Evolutionary conservation across 64 coral and sea anemone species (phyloP).

Genomic region (Stichodactyla helianthus): DNA sequence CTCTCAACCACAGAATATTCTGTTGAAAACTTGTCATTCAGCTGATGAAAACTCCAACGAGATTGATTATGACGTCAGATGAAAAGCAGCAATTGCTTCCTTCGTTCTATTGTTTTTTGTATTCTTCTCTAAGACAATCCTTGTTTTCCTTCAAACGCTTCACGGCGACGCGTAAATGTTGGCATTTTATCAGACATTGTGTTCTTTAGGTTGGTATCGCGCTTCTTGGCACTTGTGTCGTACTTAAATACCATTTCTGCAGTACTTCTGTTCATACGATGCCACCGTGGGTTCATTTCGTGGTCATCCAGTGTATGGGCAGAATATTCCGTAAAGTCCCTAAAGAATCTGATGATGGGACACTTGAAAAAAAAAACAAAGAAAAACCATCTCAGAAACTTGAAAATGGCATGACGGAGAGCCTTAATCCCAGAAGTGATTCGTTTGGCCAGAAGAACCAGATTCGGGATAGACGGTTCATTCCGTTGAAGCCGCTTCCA

Average conservation of each 20-base stretch:
- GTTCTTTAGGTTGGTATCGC: conserved; percentile 72
- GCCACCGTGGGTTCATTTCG: conserved; percentile 74
- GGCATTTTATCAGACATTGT: not conserved
- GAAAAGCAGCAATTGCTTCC: no score
- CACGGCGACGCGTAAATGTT: no score
- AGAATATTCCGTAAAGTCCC: conserved; percentile 41
- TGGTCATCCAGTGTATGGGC: conserved; percentile 57
- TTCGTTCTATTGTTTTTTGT: no score
- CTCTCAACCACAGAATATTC: no score
- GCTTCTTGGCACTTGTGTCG: conserved; percentile 79
- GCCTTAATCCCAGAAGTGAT: not conserved
- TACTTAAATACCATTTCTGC: conserved; percentile 79
- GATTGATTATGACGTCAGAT: no score
- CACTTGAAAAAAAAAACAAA: conserved; percentile 22
- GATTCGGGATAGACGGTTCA: not conserved
- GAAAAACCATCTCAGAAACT: conserved; percentile 5
- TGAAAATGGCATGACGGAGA: conserved; percentile 42
- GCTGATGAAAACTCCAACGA: no score
- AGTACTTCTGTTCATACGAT: conserved; percentile 69
- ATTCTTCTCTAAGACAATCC: no score
- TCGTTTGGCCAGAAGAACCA: not conserved
- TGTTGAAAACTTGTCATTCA: no score
- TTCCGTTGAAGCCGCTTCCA: not conserved
- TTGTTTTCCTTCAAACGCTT: no score
- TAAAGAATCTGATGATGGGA: conserved; percentile 2